Percentiles rank a stretch among this genome's conserved stretches.
These are phyloP conservation scores for Calliphora vomitoria DNA, from an alignment of 2,888 invertebrate species.

Conservation along the genomic window DNA sequence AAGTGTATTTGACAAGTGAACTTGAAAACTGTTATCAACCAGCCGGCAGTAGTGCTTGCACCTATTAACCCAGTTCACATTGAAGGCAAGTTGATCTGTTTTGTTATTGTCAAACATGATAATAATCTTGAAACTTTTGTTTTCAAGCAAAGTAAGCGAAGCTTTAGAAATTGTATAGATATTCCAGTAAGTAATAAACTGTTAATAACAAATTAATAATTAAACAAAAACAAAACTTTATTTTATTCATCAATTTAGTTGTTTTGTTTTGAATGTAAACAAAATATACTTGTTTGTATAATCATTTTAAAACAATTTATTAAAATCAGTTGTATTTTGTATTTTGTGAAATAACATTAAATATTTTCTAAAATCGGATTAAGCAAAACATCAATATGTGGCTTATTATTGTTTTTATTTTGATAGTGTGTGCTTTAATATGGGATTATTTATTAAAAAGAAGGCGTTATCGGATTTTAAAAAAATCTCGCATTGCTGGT, in stretches of 20 bases:
- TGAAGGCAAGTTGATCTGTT: slow-evolving; percentile 20
- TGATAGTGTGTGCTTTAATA: slow-evolving; percentile 14
- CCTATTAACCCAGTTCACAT: slow-evolving; percentile 37
- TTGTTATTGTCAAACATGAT: slow-evolving; percentile 17
- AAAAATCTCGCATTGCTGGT: slow-evolving; percentile 48
- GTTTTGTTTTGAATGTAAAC: background rate
- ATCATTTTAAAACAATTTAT: background rate
- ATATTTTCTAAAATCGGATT: background rate
- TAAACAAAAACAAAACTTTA: background rate
- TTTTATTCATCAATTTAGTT: background rate
- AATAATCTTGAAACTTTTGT: slow-evolving; percentile 12
- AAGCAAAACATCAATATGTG: slow-evolving; percentile 11
- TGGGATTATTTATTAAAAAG: slow-evolving; percentile 64
- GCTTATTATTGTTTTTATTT: background rate
- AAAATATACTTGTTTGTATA: background rate
- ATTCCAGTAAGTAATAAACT: background rate
- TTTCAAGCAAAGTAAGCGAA: background rate
- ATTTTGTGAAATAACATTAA: slow-evolving; percentile 38
- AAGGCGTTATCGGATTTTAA: slow-evolving; percentile 49
- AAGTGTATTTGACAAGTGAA: slow-evolving; percentile 13
- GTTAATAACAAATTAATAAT: background rate
- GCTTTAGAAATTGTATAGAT: slow-evolving; percentile 31
- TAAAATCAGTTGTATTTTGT: slow-evolving; percentile 40
- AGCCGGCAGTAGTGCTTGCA: background rate
- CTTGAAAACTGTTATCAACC: slow-evolving; percentile 9